These are phyloP conservation scores for Agonopterix arenella DNA, from an alignment of 2,888 invertebrate genomes.

Conservation along the genomic window DNA sequence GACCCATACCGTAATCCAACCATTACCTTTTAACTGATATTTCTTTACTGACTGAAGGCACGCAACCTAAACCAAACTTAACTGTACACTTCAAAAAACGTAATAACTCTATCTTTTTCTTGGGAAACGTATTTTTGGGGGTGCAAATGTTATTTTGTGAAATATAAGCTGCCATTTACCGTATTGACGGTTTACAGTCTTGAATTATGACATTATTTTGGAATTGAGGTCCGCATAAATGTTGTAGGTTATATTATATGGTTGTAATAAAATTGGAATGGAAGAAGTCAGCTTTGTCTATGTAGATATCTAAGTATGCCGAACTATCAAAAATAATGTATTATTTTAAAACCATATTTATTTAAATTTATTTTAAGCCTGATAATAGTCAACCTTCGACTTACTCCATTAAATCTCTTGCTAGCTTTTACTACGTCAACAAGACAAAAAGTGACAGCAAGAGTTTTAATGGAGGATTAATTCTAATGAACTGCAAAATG, in stretches of 20 bases:
- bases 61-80: conserved; percentile 19
- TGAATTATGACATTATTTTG: conserved; percentile 25
- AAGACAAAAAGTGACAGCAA: too few relatives aligned
- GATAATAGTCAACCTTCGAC: too few relatives aligned
- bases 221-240: conserved; percentile 11
- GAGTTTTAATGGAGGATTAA: too few relatives aligned
- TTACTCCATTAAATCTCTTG: too few relatives aligned
- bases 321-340: too few relatives aligned
- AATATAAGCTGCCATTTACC: conserved; percentile 5
- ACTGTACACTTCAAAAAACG: conserved; percentile 1
- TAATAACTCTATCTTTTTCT: background rate
- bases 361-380: too few relatives aligned
- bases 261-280: too few relatives aligned
- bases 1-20: conserved; percentile 5
- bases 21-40: conserved; percentile 22
- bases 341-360: too few relatives aligned
- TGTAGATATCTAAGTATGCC: too few relatives aligned
- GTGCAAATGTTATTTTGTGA: background rate
- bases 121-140: background rate
- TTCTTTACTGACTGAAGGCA: conserved; percentile 28
- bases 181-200: conserved; percentile 15
- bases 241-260: conserved; percentile 6
- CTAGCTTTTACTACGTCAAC: too few relatives aligned
- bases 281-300: too few relatives aligned
- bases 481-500: too few relatives aligned